A percentile compares a stretch with the other conserved stretches of the same genome.
Evolutionary conservation across 2,797 vertebrate species (phyloP).

Genomic region (Channallabes apus): DNA sequence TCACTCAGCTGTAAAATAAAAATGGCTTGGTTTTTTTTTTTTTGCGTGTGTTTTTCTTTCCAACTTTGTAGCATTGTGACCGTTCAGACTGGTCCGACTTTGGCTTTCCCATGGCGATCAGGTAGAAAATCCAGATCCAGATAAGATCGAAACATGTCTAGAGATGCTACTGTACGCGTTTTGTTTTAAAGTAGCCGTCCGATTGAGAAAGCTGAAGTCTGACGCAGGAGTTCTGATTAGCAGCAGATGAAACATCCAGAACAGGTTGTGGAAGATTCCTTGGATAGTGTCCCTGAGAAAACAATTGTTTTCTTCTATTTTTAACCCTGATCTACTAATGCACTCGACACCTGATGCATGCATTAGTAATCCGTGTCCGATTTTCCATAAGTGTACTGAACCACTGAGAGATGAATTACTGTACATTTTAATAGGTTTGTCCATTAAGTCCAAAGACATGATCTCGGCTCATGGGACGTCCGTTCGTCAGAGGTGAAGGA

Average conservation of each 20-base stretch:
- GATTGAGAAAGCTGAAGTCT: slow-evolving; percentile 57
- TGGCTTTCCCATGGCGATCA: slow-evolving; percentile 4
- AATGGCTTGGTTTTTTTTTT: neutral
- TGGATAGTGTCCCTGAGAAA: slow-evolving; percentile 76
- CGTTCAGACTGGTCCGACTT: neutral
- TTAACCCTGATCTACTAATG: slow-evolving; percentile 63
- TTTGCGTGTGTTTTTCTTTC: neutral
- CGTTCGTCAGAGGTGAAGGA: neutral
- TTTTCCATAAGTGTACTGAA: neutral
- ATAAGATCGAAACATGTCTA: slow-evolving; percentile 10
- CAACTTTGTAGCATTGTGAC: neutral
- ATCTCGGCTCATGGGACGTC: neutral
- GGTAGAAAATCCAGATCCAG: neutral
- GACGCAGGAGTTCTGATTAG: slow-evolving; percentile 62
- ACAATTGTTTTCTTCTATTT: slow-evolving; percentile 64
- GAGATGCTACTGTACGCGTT: slow-evolving; percentile 13
- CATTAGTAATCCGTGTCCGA: too few species aligned
- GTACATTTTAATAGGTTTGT: neutral
- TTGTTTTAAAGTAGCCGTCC: neutral
- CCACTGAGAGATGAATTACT: too few species aligned
- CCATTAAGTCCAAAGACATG: neutral
- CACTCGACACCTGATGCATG: neutral
- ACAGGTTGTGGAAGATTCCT: slow-evolving; percentile 83
- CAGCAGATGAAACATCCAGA: slow-evolving; percentile 64
- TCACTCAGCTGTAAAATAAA: neutral